Conservation (phyloP, 2,113 vertebrate genomes). For the Cephalopholis sonnerati region DNA sequence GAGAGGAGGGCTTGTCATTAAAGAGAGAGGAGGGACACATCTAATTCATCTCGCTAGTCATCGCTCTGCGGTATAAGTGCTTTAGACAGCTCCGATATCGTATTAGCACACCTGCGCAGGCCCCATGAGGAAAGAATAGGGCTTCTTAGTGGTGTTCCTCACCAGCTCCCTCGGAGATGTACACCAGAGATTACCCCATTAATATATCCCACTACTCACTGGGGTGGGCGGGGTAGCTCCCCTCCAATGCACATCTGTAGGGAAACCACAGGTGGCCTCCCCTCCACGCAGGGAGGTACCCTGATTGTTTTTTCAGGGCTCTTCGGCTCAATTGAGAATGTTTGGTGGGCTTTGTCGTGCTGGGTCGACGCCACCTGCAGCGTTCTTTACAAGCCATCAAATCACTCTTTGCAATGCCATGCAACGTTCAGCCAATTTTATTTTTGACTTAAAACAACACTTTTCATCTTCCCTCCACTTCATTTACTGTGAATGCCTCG, state of each 20-base stretch:
- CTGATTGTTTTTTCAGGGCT: constrained; percentile 44
- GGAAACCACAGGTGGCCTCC: constrained; percentile 75
- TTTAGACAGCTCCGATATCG: constrained; percentile 67
- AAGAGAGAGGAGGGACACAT: constrained; percentile 53
- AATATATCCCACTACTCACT: constrained; percentile 86
- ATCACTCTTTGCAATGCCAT: constrained; percentile 18
- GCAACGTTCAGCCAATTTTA: constrained; percentile 24
- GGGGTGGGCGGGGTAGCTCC: constrained; percentile 50
- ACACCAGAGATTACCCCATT: constrained; percentile 88
- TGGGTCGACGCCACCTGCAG: constrained; percentile 8
- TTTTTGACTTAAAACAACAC: constrained; percentile 41
- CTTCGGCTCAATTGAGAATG: constrained; percentile 43
- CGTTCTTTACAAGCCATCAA: constrained; percentile 10
- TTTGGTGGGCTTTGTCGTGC: constrained; percentile 29
- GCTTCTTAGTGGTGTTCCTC: constrained; percentile 77
- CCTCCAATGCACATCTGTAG: constrained; percentile 75
- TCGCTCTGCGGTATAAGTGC: constrained; percentile 47
- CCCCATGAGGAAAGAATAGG: constrained; percentile 80
- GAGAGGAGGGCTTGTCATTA: constrained; percentile 68
- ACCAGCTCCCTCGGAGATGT: constrained; percentile 77
- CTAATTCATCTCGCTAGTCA: constrained; percentile 65
- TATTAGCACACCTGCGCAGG: constrained; percentile 83
- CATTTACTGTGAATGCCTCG: constrained; percentile 34
- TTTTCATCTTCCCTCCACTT: constrained; percentile 36
- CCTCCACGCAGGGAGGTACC: constrained; percentile 47